phyloP scores from a whole-genome alignment of 2,888 invertebrate species.

The Eilema sororculum region DNA sequence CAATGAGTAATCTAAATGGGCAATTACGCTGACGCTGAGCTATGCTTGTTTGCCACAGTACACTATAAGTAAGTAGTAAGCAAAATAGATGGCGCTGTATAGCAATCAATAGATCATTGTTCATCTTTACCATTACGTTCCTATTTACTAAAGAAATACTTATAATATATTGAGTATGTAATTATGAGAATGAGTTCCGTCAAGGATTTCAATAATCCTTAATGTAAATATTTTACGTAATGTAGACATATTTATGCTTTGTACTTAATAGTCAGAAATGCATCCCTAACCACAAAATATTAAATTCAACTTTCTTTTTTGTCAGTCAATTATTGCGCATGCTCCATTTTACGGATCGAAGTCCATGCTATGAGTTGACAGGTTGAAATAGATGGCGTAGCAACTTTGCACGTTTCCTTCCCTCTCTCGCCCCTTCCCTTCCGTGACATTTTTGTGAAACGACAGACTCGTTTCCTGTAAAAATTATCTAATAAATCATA shows the following conservation, averaged over 20 bases:
- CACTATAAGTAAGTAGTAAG: not conserved
- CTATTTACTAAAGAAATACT: not conserved
- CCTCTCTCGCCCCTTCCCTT: conserved; percentile 75
- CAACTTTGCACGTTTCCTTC: conserved; percentile 57
- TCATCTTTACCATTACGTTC: not conserved
- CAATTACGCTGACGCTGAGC: no score
- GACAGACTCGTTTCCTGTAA: conserved; percentile 74
- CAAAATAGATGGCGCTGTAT: not conserved
- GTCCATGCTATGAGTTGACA: conserved; percentile 48
- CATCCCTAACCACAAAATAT: not conserved
- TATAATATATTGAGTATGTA: not conserved
- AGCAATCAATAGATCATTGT: not conserved
- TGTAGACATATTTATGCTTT: not conserved
- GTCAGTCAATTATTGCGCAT: conserved; percentile 60
- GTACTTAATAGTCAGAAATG: not conserved
- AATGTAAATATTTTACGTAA: not conserved
- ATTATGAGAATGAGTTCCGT: no score
- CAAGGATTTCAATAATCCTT: not conserved
- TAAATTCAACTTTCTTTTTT: not conserved
- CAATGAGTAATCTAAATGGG: no score
- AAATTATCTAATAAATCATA: conserved; percentile 69
- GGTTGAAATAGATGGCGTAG: conserved; percentile 67
- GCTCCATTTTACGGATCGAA: conserved; percentile 68
- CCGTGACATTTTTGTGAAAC: conserved; percentile 80
- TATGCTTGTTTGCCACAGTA: not conserved